These are phyloP conservation scores for Ectemnius continuus DNA, from an alignment of 2,888 invertebrate genomes.

Conservation along the genomic window DNA sequence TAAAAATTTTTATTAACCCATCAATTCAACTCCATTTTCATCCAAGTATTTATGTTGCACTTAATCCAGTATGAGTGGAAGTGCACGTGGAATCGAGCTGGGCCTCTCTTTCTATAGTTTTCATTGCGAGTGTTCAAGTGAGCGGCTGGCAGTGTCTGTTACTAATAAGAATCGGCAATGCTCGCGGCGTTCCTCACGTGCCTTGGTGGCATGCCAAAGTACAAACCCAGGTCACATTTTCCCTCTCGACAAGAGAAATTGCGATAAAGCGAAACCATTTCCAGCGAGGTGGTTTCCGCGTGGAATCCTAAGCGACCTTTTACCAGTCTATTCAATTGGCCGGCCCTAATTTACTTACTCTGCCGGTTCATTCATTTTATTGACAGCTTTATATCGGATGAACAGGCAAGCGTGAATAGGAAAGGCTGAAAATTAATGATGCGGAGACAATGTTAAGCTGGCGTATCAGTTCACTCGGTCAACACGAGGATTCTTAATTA, in stretches of 20 bases:
- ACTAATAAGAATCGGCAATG: constrained; percentile 53
- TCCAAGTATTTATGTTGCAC: constrained; percentile 29
- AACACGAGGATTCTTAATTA: too few species aligned
- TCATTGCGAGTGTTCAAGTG: not conserved
- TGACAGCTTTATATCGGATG: constrained; percentile 17
- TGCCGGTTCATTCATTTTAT: too few species aligned
- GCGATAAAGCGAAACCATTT: constrained; percentile 30
- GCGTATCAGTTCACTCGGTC: too few species aligned
- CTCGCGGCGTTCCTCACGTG: constrained; percentile 48
- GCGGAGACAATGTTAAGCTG: not conserved
- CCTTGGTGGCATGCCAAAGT: constrained; percentile 46
- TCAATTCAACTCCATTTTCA: constrained; percentile 28
- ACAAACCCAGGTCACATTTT: constrained; percentile 50
- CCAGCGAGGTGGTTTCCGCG: not conserved
- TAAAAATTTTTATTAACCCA: constrained; percentile 45
- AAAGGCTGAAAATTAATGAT: constrained; percentile 24
- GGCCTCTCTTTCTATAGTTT: not conserved
- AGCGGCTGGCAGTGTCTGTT: constrained; percentile 24
- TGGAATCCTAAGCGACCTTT: too few species aligned
- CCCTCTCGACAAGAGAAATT: constrained; percentile 46
- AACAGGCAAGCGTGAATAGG: constrained; percentile 16
- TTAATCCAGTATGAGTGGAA: constrained; percentile 33
- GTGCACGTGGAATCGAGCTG: not conserved
- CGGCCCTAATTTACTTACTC: too few species aligned
- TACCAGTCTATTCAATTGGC: too few species aligned